Conservation (phyloP, 2,113 vertebrate genomes). For the Columbina picui region DNA sequence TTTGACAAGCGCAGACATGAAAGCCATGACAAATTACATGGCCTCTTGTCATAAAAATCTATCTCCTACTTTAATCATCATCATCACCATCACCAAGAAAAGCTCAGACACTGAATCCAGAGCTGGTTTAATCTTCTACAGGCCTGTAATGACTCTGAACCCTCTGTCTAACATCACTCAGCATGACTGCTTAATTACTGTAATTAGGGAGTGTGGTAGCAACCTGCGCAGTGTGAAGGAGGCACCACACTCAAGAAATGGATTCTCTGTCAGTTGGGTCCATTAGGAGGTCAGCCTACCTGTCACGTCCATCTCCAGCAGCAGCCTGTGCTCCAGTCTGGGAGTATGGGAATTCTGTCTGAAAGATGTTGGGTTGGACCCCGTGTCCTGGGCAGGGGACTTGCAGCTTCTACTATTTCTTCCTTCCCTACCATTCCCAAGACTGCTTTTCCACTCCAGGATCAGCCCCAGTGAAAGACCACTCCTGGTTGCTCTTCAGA, state of each 20-base stretch:
- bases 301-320: not conserved
- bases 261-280: not conserved
- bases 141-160: not conserved
- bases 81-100: not conserved
- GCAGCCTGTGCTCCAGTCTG: not conserved
- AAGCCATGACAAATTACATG: not conserved
- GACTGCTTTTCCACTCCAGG: not conserved
- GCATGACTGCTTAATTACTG: constrained; percentile 71
- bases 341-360: too few species aligned
- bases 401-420: not conserved
- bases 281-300: not conserved
- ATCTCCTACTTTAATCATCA: not conserved
- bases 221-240: not conserved
- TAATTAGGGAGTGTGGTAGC: constrained; percentile 39
- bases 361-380: not conserved
- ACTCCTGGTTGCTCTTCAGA: not conserved
- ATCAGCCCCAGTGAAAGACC: too few species aligned
- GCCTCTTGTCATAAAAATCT: not conserved
- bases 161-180: constrained; percentile 28
- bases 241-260: not conserved
- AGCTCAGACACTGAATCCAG: not conserved
- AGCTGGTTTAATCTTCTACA: not conserved
- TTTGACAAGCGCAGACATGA: not conserved
- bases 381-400: rapidly evolving
- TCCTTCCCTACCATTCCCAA: not conserved